A percentile compares a stretch with the other conserved stretches of the same genome.
phyloP scores from a whole-genome alignment of 2,888 invertebrate species.

The Deroplatys truncata region DNA sequence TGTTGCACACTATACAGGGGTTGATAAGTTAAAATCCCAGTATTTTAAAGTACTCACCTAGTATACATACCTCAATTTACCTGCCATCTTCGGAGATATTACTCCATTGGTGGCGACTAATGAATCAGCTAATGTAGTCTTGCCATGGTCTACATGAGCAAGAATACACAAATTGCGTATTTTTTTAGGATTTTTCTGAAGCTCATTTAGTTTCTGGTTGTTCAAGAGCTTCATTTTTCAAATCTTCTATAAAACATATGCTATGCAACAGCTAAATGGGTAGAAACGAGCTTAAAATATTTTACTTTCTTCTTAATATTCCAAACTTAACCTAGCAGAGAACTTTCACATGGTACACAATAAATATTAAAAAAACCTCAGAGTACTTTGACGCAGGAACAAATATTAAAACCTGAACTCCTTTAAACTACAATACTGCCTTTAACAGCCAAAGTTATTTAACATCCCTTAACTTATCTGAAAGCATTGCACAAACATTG shows the following conservation, averaged over 20 bases:
- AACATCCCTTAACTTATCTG: background rate
- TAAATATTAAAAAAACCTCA: background rate
- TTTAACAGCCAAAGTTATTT: background rate
- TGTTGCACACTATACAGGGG: too few species aligned
- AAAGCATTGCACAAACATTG: background rate
- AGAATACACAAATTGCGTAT: slow-evolving; percentile 94
- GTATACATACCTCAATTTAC: slow-evolving; percentile 57
- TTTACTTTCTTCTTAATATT: background rate
- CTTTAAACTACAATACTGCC: background rate
- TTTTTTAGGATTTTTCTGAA: slow-evolving; percentile 64
- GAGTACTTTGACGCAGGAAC: background rate
- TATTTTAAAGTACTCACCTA: too few species aligned
- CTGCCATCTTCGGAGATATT: slow-evolving; percentile 86
- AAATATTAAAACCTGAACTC: background rate
- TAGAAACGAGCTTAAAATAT: background rate
- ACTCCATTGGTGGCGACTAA: slow-evolving; percentile 92
- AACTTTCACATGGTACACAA: background rate
- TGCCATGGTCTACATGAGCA: slow-evolving; percentile 98
- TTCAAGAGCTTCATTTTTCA: slow-evolving; percentile 55
- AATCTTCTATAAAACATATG: background rate
- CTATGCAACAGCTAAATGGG: too few species aligned
- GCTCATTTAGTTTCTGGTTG: slow-evolving; percentile 54
- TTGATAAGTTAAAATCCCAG: too few species aligned
- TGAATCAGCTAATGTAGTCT: slow-evolving; percentile 92
- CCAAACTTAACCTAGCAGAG: background rate